Evolutionary conservation across 2,797 vertebrate genomes (phyloP).

Genomic region (Poeciliopsis paucimaculata): DNA sequence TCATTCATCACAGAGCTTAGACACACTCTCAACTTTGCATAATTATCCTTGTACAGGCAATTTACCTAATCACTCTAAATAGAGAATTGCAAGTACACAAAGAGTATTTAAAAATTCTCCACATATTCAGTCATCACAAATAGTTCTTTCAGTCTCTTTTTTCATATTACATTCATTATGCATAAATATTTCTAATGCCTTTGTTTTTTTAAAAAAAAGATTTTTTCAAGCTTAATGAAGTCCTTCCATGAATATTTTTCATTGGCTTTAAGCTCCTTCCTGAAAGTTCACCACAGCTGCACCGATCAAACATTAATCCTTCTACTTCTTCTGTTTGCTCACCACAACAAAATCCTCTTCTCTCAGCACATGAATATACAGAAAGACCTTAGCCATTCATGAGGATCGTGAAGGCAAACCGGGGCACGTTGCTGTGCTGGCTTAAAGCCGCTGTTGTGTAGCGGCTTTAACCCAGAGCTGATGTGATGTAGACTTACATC

Average conservation of each 20-base stretch:
- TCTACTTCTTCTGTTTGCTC: constrained; percentile 67
- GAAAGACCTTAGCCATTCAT: constrained; percentile 38
- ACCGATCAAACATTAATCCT: constrained; percentile 70
- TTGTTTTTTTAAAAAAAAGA: background rate
- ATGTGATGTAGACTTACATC: constrained; percentile 66
- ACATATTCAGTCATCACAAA: background rate
- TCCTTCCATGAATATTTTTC: background rate
- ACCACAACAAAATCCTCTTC: constrained; percentile 67
- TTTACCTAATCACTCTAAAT: background rate
- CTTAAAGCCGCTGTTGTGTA: constrained; percentile 62
- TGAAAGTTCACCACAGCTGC: constrained; percentile 55
- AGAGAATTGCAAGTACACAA: background rate
- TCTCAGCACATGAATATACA: constrained; percentile 66
- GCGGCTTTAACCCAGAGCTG: too few species aligned
- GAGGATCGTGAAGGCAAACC: constrained; percentile 46
- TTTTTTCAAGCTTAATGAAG: background rate
- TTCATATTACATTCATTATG: background rate
- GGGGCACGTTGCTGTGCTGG: constrained; percentile 36
- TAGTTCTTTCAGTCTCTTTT: background rate
- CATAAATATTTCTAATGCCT: background rate
- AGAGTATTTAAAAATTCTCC: background rate
- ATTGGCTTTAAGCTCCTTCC: constrained; percentile 20
- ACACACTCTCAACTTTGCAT: background rate
- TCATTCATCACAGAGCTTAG: background rate
- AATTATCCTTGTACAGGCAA: background rate